Percentiles rank a stretch among this genome's conserved stretches.
These are phyloP conservation scores for Phyllotis vaccarum DNA, from an alignment of 2,797 vertebrate species.

Conservation along the genomic window DNA sequence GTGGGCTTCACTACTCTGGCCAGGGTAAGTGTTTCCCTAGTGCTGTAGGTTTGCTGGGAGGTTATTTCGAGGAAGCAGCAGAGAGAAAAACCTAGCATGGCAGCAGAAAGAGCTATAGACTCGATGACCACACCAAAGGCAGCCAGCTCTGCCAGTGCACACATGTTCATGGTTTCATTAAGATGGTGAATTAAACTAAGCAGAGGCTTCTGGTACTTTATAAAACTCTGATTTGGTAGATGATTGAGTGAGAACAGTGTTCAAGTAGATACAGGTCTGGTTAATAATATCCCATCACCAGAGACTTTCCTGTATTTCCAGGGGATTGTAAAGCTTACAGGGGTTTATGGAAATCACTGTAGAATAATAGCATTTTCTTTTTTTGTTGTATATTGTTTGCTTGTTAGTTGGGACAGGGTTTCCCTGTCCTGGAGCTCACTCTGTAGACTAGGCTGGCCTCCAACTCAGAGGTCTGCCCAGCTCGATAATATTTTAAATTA, in stretches of 20 bases:
- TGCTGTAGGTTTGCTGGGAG: not conserved
- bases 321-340: not conserved
- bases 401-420: not conserved
- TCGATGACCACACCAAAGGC: not conserved
- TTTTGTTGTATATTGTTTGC: not conserved
- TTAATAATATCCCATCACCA: not conserved
- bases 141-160: not conserved
- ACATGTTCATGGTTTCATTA: too few species aligned
- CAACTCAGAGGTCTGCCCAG: not conserved
- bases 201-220: constrained; percentile 7
- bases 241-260: not conserved
- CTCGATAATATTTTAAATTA: constrained; percentile 1
- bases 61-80: constrained; percentile 49
- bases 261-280: not conserved
- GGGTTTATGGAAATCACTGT: constrained; percentile 28
- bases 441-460: not conserved
- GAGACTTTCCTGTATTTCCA: constrained; percentile 42
- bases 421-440: not conserved
- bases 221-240: constrained; percentile 27
- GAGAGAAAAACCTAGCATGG: not conserved
- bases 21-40: constrained; percentile 91
- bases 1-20: constrained; percentile 98
- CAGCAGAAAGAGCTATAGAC: not conserved
- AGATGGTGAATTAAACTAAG: not conserved
- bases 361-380: not conserved